Conservation (phyloP, 2,888 invertebrate species). For the Cyrtodaria siliqua region DNA sequence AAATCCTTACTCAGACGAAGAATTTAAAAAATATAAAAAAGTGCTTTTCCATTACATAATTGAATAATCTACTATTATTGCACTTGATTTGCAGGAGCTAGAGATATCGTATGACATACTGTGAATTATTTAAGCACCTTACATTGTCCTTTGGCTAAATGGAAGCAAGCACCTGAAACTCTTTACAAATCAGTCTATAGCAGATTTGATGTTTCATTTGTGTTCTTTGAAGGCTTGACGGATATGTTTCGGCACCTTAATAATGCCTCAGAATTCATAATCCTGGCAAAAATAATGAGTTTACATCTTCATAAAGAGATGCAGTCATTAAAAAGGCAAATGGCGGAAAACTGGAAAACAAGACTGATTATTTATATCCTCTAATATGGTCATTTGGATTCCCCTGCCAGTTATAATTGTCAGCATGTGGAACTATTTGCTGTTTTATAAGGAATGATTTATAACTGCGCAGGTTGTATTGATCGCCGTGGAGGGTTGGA, state of each 20-base stretch:
- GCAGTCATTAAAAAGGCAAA: too few species aligned
- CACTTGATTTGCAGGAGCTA: too few species aligned
- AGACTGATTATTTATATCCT: constrained; percentile 34
- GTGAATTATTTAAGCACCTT: too few species aligned
- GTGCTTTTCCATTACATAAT: too few species aligned
- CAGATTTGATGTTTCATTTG: not conserved
- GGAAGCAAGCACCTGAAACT: constrained; percentile 1
- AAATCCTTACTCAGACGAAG: too few species aligned
- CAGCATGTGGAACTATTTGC: constrained; percentile 27
- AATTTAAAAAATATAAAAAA: too few species aligned
- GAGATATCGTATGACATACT: too few species aligned
- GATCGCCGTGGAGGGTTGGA: too few species aligned
- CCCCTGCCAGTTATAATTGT: constrained; percentile 43
- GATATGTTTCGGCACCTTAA: constrained; percentile 14
- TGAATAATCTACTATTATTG: too few species aligned
- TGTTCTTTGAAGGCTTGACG: not conserved
- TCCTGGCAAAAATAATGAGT: too few species aligned
- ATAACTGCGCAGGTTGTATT: constrained; percentile 15
- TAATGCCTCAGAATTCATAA: too few species aligned
- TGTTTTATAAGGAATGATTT: constrained; percentile 37
- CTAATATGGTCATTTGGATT: constrained; percentile 24
- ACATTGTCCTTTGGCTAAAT: not conserved
- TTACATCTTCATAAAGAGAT: too few species aligned
- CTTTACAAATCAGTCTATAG: not conserved
- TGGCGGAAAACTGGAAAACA: not conserved